Evolutionary conservation across 2,888 invertebrate genomes (phyloP).

Genomic region (Ditylenchus weischeri): DNA sequence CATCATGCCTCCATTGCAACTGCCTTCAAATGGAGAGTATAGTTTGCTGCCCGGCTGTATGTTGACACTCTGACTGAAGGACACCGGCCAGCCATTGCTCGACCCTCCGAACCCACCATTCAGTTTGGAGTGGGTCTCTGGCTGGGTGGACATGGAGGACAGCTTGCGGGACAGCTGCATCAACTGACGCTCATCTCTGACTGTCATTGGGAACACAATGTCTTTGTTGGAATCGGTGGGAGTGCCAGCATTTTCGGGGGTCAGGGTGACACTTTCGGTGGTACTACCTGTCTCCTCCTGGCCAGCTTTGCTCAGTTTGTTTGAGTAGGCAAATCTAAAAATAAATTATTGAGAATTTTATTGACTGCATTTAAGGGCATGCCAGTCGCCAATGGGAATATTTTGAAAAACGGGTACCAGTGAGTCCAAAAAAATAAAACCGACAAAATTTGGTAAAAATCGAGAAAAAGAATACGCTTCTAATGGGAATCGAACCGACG

Average conservation of each 20-base stretch:
- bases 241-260: conserved; percentile 26
- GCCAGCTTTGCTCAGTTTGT: conserved; percentile 40
- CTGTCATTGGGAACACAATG: conserved; percentile 25
- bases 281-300: conserved; percentile 35
- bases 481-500: too few relatives aligned
- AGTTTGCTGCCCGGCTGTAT: too few relatives aligned
- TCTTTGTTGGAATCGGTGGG: conserved; percentile 12
- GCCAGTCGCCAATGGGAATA: too few relatives aligned
- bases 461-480: too few relatives aligned
- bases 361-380: neutral
- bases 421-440: too few relatives aligned
- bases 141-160: conserved; percentile 5
- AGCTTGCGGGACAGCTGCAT: conserved; percentile 13
- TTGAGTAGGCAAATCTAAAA: conserved; percentile 46
- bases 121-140: neutral
- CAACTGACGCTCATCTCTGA: conserved; percentile 27
- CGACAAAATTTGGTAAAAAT: too few relatives aligned
- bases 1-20: too few relatives aligned
- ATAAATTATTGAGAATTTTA: neutral
- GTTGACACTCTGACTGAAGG: neutral
- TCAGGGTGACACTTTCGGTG: conserved; percentile 30
- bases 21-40: too few relatives aligned
- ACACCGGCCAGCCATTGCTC: neutral
- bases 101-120: neutral
- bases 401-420: too few relatives aligned